A percentile compares a stretch with the other conserved stretches of the same genome.
Evolutionary conservation across 1,140 invertebrate species (phyloP).

Genomic region (Drosophila murphyi): DNA sequence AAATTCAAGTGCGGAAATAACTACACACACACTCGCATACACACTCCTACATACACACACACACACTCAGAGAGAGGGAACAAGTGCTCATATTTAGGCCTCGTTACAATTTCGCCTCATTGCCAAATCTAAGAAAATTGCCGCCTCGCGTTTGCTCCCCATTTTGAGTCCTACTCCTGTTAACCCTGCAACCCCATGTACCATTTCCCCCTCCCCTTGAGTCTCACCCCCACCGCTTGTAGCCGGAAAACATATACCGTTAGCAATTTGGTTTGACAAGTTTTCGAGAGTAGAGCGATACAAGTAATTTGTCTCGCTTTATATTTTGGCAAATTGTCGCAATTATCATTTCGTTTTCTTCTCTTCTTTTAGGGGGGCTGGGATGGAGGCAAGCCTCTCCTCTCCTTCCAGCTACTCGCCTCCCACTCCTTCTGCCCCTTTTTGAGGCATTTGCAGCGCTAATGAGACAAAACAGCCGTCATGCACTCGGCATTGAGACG

Average conservation of each 20-base stretch:
- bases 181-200: background rate
- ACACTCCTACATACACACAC: slow-evolving; percentile 8
- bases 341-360: slow-evolving; percentile 72
- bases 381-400: background rate
- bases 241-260: slow-evolving; percentile 33
- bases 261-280: slow-evolving; percentile 68
- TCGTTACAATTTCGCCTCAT: slow-evolving; percentile 72
- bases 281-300: slow-evolving; percentile 63
- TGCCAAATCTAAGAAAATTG: slow-evolving; percentile 57
- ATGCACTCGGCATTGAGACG: slow-evolving; percentile 48
- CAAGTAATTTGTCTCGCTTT: slow-evolving; percentile 63
- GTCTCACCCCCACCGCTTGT: background rate
- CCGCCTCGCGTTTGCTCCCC: slow-evolving; percentile 2
- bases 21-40: slow-evolving; percentile 14
- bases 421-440: background rate
- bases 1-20: slow-evolving; percentile 69
- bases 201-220: background rate
- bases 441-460: slow-evolving; percentile 28
- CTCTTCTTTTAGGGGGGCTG: background rate
- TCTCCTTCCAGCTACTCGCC: background rate
- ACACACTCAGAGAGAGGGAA: background rate
- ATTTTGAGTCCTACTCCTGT: background rate
- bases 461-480: slow-evolving; percentile 56
- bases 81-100: slow-evolving; percentile 36
- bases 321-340: slow-evolving; percentile 67